Conservation (phyloP, 2,113 vertebrate species). For the Lepus europaeus region DNA sequence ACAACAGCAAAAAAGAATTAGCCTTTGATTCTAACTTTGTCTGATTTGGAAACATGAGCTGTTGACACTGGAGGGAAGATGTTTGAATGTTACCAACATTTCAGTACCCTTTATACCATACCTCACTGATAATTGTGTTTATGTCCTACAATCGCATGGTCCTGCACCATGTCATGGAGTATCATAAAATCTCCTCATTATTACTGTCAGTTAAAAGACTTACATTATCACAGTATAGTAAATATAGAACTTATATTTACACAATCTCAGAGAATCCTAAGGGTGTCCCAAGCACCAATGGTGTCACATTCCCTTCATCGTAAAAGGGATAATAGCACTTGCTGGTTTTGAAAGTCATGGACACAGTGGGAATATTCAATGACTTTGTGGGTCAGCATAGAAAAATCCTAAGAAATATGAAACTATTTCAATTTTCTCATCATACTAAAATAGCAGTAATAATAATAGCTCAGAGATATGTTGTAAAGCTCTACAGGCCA, state of each 20-base stretch:
- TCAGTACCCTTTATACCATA: background rate
- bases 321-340: background rate
- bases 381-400: background rate
- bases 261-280: background rate
- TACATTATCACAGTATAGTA: background rate
- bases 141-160: background rate
- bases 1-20: background rate
- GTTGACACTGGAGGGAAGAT: background rate
- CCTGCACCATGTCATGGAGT: background rate
- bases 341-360: background rate
- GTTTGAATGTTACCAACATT: background rate
- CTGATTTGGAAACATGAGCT: background rate
- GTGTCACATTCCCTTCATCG: background rate
- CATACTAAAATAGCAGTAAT: background rate
- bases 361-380: background rate
- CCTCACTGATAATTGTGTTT: background rate
- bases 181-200: conserved; percentile 8
- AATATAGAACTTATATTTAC: background rate
- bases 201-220: conserved; percentile 10
- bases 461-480: background rate
- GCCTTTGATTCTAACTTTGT: background rate
- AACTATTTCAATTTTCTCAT: background rate
- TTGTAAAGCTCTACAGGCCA: background rate
- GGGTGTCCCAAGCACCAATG: background rate
- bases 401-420: conserved; percentile 15